A percentile compares a stretch with the other conserved stretches of the same genome.
These are phyloP conservation scores for Apis cerana DNA, from an alignment of 1,140 invertebrate genomes.

Conservation along the genomic window DNA sequence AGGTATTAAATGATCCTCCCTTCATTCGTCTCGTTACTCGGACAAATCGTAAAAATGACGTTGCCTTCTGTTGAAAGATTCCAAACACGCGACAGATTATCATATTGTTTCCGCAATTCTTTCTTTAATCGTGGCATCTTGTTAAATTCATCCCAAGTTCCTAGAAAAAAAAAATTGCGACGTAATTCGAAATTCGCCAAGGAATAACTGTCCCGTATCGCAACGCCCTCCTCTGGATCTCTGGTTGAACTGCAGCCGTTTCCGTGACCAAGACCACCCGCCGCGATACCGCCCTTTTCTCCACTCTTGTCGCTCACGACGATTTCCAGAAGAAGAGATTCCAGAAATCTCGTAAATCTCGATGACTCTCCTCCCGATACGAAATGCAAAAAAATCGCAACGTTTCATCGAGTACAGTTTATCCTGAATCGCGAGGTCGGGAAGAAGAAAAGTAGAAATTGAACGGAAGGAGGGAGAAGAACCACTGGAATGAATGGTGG, in stretches of 20 bases:
- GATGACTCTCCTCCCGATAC: not conserved
- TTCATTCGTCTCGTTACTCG: slow-evolving; percentile 66
- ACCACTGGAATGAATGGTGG: slow-evolving; percentile 38
- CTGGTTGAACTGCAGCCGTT: too few relatives aligned
- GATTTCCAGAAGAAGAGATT: slow-evolving; percentile 59
- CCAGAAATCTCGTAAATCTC: slow-evolving; percentile 42
- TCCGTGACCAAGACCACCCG: not conserved
- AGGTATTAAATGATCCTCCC: slow-evolving; percentile 58
- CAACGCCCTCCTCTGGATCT: too few relatives aligned
- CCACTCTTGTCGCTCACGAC: slow-evolving; percentile 2
- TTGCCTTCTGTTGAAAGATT: slow-evolving; percentile 70
- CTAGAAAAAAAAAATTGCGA: too few relatives aligned
- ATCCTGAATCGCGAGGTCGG: too few relatives aligned
- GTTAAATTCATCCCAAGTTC: too few relatives aligned
- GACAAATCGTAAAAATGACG: slow-evolving; percentile 70
- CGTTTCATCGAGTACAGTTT: not conserved
- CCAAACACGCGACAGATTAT: slow-evolving; percentile 62
- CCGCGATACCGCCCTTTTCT: slow-evolving; percentile 1
- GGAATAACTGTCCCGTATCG: too few relatives aligned
- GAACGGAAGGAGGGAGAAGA: slow-evolving; percentile 5
- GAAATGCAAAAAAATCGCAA: not conserved
- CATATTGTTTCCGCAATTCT: slow-evolving; percentile 34
- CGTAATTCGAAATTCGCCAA: not conserved
- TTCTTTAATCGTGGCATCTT: not conserved
- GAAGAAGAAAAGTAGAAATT: too few relatives aligned